Conservation (phyloP, 1,140 invertebrate genomes). For the Amphibalanus amphitrite region DNA sequence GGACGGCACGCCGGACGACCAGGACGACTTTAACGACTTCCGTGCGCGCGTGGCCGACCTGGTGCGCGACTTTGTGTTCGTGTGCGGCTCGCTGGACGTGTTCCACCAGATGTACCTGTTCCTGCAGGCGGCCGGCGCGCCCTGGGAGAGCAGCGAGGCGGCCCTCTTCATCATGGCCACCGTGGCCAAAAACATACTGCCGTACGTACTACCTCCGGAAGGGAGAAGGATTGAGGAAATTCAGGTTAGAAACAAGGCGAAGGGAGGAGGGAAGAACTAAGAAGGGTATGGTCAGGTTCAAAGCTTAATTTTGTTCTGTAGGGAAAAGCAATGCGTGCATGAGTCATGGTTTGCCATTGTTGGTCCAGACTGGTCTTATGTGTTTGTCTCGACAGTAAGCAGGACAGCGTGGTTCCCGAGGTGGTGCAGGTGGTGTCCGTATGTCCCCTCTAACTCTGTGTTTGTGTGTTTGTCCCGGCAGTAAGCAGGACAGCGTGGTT, state of each 20-base stretch:
- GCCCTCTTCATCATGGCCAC: conserved; percentile 89
- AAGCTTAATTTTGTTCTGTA: too few species aligned
- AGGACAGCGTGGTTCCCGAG: too few species aligned
- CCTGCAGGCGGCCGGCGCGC: conserved; percentile 41
- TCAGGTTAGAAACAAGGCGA: too few species aligned
- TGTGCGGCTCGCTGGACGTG: conserved; percentile 77
- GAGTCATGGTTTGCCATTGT: too few species aligned
- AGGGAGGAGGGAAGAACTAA: not conserved
- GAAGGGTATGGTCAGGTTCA: too few species aligned
- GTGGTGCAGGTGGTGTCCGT: too few species aligned
- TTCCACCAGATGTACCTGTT: conserved; percentile 77
- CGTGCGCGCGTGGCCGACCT: conserved; percentile 73
- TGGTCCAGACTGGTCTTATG: too few species aligned
- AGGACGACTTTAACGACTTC: conserved; percentile 75
- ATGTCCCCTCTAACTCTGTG: not conserved
- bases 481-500: conserved; percentile 77
- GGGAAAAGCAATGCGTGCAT: too few species aligned
- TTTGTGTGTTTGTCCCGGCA: conserved; percentile 27
- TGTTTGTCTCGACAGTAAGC: too few species aligned
- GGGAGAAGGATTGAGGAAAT: not conserved
- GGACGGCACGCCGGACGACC: conserved; percentile 73
- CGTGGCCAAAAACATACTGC: conserved; percentile 85
- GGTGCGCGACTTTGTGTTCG: conserved; percentile 94
- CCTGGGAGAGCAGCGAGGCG: conserved; percentile 88
- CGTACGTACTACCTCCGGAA: conserved; percentile 49